These are phyloP conservation scores for Agrotis segetum DNA, from an alignment of 2,888 invertebrate species.

Conservation along the genomic window DNA sequence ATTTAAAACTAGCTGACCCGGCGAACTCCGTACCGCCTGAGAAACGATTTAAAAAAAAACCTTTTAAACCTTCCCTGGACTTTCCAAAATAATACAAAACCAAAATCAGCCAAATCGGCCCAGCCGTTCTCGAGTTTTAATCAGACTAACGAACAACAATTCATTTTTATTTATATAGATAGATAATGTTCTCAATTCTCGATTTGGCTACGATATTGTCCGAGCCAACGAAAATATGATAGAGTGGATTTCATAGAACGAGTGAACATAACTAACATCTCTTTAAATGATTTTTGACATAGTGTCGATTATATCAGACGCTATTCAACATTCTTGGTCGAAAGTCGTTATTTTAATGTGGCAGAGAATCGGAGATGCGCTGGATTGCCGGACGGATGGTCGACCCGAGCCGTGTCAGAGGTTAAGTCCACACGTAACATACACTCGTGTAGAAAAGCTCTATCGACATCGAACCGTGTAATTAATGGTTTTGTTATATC, in stretches of 20 bases:
- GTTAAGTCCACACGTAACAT: slow-evolving; percentile 61
- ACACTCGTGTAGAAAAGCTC: slow-evolving; percentile 30
- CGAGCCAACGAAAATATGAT: slow-evolving; percentile 1
- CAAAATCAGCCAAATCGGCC: too few species aligned
- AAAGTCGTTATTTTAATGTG: slow-evolving; percentile 66
- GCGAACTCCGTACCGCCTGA: too few species aligned
- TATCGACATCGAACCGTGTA: slow-evolving; percentile 18
- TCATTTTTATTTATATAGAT: too few species aligned
- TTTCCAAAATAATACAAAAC: too few species aligned
- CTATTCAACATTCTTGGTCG: slow-evolving; percentile 59
- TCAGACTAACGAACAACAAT: too few species aligned
- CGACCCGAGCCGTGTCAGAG: slow-evolving; percentile 67
- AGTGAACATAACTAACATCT: slow-evolving; percentile 23
- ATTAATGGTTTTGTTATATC: slow-evolving; percentile 43
- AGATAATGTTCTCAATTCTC: slow-evolving; percentile 15
- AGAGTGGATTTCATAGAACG: slow-evolving; percentile 7
- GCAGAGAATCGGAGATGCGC: slow-evolving; percentile 44
- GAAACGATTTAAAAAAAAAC: too few species aligned
- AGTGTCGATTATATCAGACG: slow-evolving; percentile 57
- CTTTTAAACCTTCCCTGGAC: too few species aligned
- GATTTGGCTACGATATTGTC: slow-evolving; percentile 1
- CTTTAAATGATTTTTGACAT: slow-evolving; percentile 31
- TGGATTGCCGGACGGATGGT: slow-evolving; percentile 33
- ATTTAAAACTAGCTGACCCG: too few species aligned
- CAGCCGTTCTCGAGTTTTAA: too few species aligned